Evolutionary conservation across 2,888 invertebrate genomes (phyloP).

Genomic region (Nymphalis polychloros): DNA sequence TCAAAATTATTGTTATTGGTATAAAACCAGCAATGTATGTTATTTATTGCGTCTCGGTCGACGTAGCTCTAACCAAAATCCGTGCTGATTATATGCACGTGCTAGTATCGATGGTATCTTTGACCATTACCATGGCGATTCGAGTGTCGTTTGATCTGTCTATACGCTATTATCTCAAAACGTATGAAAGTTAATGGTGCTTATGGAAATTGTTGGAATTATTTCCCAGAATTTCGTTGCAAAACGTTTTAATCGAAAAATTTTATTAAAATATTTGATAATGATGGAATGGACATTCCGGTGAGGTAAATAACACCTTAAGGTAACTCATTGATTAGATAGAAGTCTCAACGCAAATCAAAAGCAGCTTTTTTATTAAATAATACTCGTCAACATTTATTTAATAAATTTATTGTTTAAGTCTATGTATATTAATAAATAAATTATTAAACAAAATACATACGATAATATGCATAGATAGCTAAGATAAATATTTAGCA

Average conservation of each 20-base stretch:
- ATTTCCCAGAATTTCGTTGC: constrained; percentile 6
- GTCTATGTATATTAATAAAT: too few relatives aligned
- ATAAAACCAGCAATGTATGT: not conserved
- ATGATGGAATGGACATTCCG: too few relatives aligned
- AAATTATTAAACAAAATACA: too few relatives aligned
- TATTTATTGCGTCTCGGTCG: not conserved
- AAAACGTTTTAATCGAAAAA: constrained; percentile 1
- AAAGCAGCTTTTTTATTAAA: too few relatives aligned
- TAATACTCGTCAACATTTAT: too few relatives aligned
- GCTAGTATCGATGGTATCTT: constrained; percentile 34
- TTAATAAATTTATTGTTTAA: too few relatives aligned
- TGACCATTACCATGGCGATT: constrained; percentile 29
- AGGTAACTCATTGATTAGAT: too few relatives aligned
- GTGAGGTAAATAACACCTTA: too few relatives aligned
- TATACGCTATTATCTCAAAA: constrained; percentile 24
- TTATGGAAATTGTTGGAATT: constrained; percentile 24
- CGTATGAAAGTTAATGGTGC: constrained; percentile 21
- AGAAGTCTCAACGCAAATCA: too few relatives aligned
- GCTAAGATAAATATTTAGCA: too few relatives aligned
- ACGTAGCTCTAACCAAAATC: constrained; percentile 18
- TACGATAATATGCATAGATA: too few relatives aligned
- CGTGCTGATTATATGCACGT: constrained; percentile 35
- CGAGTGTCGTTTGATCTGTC: constrained; percentile 25
- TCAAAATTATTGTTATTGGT: not conserved
- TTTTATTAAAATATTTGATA: too few relatives aligned